A percentile compares a stretch with the other conserved stretches of the same genome.
Evolutionary conservation across 2,113 vertebrate genomes (phyloP).

Genomic region (Sander vitreus): DNA sequence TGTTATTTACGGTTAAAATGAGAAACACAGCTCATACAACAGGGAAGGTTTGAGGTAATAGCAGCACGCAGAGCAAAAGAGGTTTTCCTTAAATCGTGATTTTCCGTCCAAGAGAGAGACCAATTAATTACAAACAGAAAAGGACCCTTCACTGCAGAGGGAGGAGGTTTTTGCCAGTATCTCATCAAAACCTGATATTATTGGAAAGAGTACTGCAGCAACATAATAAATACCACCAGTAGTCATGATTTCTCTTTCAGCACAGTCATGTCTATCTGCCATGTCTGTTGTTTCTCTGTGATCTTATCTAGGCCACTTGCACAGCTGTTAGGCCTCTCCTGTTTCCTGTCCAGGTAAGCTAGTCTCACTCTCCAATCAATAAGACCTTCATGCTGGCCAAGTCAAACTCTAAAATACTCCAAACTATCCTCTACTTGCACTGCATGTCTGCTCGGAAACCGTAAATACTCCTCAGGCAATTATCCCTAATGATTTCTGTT

Average conservation of each 20-base stretch:
- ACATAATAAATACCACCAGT: constrained; percentile 41
- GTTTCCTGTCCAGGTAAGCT: constrained; percentile 61
- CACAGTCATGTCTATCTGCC: background rate
- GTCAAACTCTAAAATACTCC: constrained; percentile 36
- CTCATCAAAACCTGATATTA: constrained; percentile 36
- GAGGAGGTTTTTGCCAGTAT: constrained; percentile 15
- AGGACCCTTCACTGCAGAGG: background rate
- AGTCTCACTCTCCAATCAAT: constrained; percentile 23
- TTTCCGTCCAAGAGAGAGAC: constrained; percentile 28
- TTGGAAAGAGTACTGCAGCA: constrained; percentile 28
- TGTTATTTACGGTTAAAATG: background rate
- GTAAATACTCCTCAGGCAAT: constrained; percentile 36
- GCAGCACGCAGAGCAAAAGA: constrained; percentile 15
- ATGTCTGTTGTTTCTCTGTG: constrained; percentile 6
- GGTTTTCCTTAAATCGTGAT: constrained; percentile 4
- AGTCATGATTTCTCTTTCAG: constrained; percentile 9
- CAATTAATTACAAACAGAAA: constrained; percentile 48
- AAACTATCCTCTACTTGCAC: constrained; percentile 28
- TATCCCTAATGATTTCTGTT: constrained; percentile 52
- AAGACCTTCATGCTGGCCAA: constrained; percentile 36
- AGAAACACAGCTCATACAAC: constrained; percentile 26
- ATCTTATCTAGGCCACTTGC: constrained; percentile 48
- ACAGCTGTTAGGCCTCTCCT: constrained; percentile 48
- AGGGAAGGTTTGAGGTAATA: constrained; percentile 9
- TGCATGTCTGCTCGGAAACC: constrained; percentile 37